Conservation (phyloP, 2,797 vertebrate species). For the Pogonophryne albipinna region DNA sequence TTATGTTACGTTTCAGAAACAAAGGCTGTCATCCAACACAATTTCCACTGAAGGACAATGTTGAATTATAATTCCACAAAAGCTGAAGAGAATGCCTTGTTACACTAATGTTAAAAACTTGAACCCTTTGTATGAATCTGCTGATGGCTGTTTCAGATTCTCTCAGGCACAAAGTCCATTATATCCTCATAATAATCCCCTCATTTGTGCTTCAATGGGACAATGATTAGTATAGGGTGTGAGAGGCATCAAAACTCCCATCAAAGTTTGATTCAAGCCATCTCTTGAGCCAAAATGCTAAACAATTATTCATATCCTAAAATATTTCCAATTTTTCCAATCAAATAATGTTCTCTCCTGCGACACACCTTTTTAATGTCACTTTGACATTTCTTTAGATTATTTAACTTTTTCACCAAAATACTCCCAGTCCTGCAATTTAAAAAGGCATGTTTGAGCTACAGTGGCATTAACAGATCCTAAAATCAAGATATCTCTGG, state of each 20-base stretch:
- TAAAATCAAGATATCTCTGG: no score
- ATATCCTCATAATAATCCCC: not conserved
- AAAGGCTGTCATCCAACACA: slow-evolving; percentile 14
- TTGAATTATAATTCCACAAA: slow-evolving; percentile 3
- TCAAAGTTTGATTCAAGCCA: not conserved
- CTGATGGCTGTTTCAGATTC: no score
- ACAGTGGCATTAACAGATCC: no score
- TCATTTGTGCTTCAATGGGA: not conserved
- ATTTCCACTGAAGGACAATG: slow-evolving; percentile 26
- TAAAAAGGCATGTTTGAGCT: no score
- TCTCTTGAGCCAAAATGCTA: not conserved
- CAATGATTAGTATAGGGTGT: not conserved
- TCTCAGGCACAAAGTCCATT: not conserved
- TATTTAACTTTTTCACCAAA: no score
- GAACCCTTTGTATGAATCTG: no score
- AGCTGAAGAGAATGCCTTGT: not conserved
- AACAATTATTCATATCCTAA: no score
- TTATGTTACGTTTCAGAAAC: slow-evolving; percentile 34
- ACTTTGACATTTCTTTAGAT: no score
- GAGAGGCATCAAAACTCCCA: not conserved
- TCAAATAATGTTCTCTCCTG: not conserved
- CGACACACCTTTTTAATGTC: not conserved
- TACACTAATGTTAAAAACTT: slow-evolving; percentile 15
- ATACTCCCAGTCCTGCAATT: no score
- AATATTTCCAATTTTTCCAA: no score